Conservation (phyloP, 2,888 invertebrate species). For the Eustalomyia histrio region DNA sequence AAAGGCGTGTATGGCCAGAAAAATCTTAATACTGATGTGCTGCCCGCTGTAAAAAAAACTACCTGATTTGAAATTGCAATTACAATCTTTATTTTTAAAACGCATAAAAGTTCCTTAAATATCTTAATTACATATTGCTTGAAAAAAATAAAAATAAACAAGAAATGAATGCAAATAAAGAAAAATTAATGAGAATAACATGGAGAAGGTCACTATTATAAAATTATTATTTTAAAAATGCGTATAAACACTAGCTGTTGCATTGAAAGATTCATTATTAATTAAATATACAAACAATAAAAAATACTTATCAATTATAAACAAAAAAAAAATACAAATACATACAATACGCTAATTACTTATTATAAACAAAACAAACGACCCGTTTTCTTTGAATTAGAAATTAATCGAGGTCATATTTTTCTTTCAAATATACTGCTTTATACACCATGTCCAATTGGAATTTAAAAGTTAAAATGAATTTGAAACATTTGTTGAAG, state of each 20-base stretch:
- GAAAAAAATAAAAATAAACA: no score
- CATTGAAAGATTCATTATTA: slow-evolving; percentile 21
- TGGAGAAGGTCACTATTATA: no score
- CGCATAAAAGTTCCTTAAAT: slow-evolving; percentile 68
- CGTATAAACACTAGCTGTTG: slow-evolving; percentile 12
- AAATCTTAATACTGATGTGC: no score
- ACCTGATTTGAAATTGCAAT: no score
- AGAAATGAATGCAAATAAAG: no score
- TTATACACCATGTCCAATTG: not conserved
- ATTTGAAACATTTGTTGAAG: not conserved
- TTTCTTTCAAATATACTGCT: not conserved
- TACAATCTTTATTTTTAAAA: slow-evolving; percentile 86
- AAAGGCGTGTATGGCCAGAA: no score
- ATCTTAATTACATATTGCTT: no score
- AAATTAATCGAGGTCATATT: slow-evolving; percentile 35
- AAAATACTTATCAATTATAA: slow-evolving; percentile 15
- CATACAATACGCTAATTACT: slow-evolving; percentile 18
- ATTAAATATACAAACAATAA: slow-evolving; percentile 21
- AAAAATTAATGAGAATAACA: no score
- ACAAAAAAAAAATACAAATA: slow-evolving; percentile 19
- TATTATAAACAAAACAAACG: slow-evolving; percentile 25
- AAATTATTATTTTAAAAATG: not conserved
- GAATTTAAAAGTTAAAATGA: not conserved
- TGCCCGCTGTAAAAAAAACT: no score
- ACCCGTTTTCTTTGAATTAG: slow-evolving; percentile 19